Percentiles rank a stretch among this genome's conserved stretches.
phyloP scores from a whole-genome alignment of 1,140 invertebrate genomes.

The Drosophila aff. region DNA sequence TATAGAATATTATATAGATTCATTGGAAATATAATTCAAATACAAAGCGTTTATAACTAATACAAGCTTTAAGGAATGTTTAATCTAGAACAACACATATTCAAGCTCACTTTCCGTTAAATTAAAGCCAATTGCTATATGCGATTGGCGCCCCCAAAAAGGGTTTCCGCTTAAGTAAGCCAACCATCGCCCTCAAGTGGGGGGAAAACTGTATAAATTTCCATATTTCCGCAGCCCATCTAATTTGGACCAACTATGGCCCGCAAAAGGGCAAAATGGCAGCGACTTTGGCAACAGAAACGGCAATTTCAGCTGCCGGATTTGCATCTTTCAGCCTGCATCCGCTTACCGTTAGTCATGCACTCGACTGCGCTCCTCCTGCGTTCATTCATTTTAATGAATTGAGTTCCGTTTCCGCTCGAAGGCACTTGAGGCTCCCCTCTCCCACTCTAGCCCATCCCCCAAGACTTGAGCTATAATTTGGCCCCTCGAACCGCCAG shows the following conservation, averaged over 20 bases:
- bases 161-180: slow-evolving; percentile 26
- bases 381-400: slow-evolving; percentile 82
- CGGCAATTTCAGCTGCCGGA: slow-evolving; percentile 76
- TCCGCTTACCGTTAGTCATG: slow-evolving; percentile 83
- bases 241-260: slow-evolving; percentile 45
- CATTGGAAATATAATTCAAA: background rate
- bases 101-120: background rate
- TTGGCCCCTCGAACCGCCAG: slow-evolving; percentile 37
- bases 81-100: background rate
- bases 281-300: slow-evolving; percentile 49
- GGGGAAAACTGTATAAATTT: slow-evolving; percentile 51
- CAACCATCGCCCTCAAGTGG: background rate
- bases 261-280: slow-evolving; percentile 27
- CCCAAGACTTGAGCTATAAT: slow-evolving; percentile 53
- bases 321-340: slow-evolving; percentile 81
- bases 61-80: background rate
- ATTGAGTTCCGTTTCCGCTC: slow-evolving; percentile 83
- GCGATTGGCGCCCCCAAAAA: slow-evolving; percentile 12
- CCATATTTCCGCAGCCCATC: slow-evolving; percentile 47
- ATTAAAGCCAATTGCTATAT: slow-evolving; percentile 9
- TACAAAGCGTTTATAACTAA: too few species aligned
- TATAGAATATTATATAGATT: background rate
- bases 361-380: slow-evolving; percentile 55
- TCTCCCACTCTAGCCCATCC: background rate
- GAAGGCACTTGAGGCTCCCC: slow-evolving; percentile 45